Conservation (phyloP, 2,113 vertebrate genomes). For the Pelecanus crispus region DNA sequence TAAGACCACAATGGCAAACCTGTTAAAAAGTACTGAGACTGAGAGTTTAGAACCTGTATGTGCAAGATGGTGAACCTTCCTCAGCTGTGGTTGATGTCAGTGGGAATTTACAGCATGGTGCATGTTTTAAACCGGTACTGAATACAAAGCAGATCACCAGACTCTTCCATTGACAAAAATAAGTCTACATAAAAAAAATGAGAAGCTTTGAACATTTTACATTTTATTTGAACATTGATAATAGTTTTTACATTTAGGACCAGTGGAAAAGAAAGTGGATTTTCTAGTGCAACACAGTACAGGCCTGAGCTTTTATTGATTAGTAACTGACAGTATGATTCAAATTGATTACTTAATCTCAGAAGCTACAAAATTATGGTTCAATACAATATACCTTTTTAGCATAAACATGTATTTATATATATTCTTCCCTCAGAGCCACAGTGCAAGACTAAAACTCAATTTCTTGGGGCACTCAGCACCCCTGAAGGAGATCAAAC, state of each 20-base stretch:
- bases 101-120: not conserved
- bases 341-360: not conserved
- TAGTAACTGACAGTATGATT: not conserved
- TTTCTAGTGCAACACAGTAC: not conserved
- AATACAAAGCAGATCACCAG: not conserved
- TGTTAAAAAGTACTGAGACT: not conserved
- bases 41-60: not conserved
- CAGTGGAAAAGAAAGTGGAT: not conserved
- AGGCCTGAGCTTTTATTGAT: not conserved
- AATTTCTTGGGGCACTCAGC: not conserved
- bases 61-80: not conserved
- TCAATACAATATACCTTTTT: not conserved
- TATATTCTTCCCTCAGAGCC: not conserved
- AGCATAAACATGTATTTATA: not conserved
- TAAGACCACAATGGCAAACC: not conserved
- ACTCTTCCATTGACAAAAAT: not conserved
- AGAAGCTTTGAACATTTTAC: not conserved
- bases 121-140: not conserved
- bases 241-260: not conserved
- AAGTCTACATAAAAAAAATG: not conserved
- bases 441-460: not conserved
- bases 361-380: not conserved
- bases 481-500: not conserved
- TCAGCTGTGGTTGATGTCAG: not conserved
- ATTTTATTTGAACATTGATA: slow-evolving; percentile 3